Evolutionary conservation across 2,797 vertebrate species (phyloP).

Genomic region (Vireo griseus): DNA sequence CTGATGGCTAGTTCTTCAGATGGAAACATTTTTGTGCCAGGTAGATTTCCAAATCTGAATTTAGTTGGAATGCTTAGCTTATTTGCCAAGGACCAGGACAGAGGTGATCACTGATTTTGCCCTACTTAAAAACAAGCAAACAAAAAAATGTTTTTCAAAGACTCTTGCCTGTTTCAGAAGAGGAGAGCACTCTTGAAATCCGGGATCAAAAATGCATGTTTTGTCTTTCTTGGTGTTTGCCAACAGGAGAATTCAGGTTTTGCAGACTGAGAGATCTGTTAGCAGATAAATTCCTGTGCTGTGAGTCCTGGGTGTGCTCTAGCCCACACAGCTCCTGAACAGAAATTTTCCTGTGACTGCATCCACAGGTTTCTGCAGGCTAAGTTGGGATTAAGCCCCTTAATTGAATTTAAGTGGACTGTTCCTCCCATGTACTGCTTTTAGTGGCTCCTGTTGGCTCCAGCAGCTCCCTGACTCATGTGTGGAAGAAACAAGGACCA

Average conservation of each 20-base stretch:
- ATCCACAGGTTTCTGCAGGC: neutral
- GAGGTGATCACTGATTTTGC: neutral
- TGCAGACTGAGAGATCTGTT: neutral
- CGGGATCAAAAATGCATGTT: neutral
- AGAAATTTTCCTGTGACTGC: neutral
- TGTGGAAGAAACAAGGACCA: neutral
- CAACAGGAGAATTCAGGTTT: neutral
- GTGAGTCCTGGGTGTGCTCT: neutral
- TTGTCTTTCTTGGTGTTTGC: neutral
- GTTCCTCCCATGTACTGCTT: neutral
- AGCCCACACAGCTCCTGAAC: neutral
- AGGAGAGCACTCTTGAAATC: neutral
- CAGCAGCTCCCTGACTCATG: neutral
- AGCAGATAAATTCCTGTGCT: neutral
- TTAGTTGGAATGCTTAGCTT: neutral
- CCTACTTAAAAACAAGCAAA: neutral
- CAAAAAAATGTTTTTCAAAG: neutral
- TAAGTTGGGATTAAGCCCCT: neutral
- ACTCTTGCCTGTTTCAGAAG: neutral
- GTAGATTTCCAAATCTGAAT: neutral
- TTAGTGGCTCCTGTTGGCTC: neutral
- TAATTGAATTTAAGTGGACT: neutral
- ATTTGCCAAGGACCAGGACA: neutral
- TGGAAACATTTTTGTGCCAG: neutral
- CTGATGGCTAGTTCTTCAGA: neutral